A percentile compares a stretch with the other conserved stretches of the same genome.
Evolutionary conservation across 2,888 invertebrate species (phyloP).

Genomic region (Caradrina kadenii): DNA sequence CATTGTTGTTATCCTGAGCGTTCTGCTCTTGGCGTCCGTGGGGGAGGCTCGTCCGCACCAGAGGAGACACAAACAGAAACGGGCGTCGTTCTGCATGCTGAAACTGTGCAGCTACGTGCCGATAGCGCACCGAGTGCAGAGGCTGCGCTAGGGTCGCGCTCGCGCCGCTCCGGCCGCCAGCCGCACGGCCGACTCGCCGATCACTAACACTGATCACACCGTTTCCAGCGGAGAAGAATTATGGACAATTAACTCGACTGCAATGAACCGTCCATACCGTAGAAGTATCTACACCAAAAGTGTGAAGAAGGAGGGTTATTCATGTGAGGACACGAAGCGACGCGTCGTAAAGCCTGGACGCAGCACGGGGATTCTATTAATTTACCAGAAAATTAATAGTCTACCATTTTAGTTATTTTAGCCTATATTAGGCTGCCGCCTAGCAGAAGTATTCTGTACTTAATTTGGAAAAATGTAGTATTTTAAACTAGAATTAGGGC

Average conservation of each 20-base stretch:
- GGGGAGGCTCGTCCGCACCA: constrained; percentile 71
- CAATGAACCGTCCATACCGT: constrained; percentile 8
- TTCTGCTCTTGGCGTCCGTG: constrained; percentile 68
- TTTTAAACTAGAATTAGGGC: constrained; percentile 63
- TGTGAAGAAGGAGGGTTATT: constrained; percentile 14
- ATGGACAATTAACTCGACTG: constrained; percentile 7
- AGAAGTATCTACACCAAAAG: constrained; percentile 13
- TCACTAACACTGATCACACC: constrained; percentile 3
- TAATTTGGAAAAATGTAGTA: constrained; percentile 75
- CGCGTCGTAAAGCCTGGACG: constrained; percentile 6
- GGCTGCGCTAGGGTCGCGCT: constrained; percentile 45
- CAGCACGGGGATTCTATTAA: constrained; percentile 21
- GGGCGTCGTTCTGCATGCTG: constrained; percentile 78
- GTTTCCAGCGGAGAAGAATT: constrained; percentile 11
- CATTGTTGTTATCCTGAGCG: constrained; percentile 70
- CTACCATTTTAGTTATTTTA: constrained; percentile 39
- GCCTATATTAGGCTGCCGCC: constrained; percentile 84
- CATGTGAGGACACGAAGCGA: constrained; percentile 13
- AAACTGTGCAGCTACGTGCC: constrained; percentile 81
- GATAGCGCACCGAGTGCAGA: constrained; percentile 66
- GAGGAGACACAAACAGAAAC: constrained; percentile 69
- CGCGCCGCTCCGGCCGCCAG: neutral
- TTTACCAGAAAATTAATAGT: constrained; percentile 39
- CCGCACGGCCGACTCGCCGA: constrained; percentile 11
- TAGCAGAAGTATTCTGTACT: constrained; percentile 83